Conservation (phyloP, 2,797 vertebrate species). For the Amazonetta brasiliensis region DNA sequence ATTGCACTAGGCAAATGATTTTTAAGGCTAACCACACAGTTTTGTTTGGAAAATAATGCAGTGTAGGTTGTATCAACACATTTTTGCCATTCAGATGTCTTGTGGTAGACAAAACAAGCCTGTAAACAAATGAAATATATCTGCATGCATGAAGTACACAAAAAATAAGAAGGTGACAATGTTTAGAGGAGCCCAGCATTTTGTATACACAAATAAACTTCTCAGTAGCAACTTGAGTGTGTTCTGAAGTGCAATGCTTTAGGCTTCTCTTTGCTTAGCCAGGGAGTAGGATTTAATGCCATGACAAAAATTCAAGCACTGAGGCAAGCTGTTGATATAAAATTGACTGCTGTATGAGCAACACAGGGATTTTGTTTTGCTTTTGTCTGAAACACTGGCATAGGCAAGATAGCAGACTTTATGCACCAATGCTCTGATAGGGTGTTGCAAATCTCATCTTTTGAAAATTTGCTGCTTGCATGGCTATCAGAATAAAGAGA, state of each 20-base stretch:
- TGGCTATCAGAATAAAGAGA: not conserved
- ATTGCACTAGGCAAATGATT: not conserved
- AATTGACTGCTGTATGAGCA: not conserved
- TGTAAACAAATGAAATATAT: not conserved
- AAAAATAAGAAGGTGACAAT: not conserved
- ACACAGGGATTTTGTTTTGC: not conserved
- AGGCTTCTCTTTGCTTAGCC: not conserved
- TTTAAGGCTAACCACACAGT: not conserved
- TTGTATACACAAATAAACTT: not conserved
- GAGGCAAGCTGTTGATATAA: not conserved
- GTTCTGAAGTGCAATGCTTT: not conserved
- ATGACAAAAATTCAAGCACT: not conserved
- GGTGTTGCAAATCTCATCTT: not conserved
- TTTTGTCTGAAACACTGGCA: not conserved
- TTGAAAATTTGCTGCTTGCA: not conserved
- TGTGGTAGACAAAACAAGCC: not conserved
- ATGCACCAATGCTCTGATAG: not conserved
- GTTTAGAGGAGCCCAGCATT: not conserved
- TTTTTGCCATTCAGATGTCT: not conserved
- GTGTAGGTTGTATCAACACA: not conserved
- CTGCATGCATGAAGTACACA: fast-evolving
- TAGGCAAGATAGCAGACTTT: not conserved
- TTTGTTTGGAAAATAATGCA: not conserved
- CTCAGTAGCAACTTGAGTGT: not conserved
- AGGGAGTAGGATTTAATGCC: not conserved